Evolutionary conservation across 2,797 vertebrate species (phyloP).

Genomic region (Sebastes steindachneri): DNA sequence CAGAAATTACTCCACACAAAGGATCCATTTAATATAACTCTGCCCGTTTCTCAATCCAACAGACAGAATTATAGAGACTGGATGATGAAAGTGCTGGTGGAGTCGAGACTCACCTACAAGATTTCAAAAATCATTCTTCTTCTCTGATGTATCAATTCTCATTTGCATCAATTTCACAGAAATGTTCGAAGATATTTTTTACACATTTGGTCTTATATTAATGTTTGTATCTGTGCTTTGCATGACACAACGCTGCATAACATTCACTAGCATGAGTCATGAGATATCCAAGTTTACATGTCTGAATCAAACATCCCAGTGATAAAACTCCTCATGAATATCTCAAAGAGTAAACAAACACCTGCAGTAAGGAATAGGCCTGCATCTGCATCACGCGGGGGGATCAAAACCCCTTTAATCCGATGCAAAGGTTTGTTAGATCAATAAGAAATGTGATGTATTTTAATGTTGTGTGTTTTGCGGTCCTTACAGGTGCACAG

Average conservation of each 20-base stretch:
- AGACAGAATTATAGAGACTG: slow-evolving; percentile 58
- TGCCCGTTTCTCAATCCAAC: slow-evolving; percentile 63
- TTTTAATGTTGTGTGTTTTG: slow-evolving; percentile 53
- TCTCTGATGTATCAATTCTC: slow-evolving; percentile 62
- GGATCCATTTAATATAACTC: slow-evolving; percentile 67
- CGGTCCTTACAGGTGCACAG: slow-evolving; percentile 28
- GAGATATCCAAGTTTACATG: slow-evolving; percentile 1
- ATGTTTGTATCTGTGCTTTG: slow-evolving; percentile 16
- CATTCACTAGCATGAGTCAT: background rate
- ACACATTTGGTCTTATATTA: slow-evolving; percentile 17
- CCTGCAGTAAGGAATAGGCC: slow-evolving; percentile 4
- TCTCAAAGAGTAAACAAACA: slow-evolving; percentile 13
- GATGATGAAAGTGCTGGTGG: slow-evolving; percentile 49
- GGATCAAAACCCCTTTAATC: slow-evolving; percentile 27
- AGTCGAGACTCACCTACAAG: slow-evolving; percentile 56
- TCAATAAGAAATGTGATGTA: slow-evolving; percentile 40
- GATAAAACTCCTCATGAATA: slow-evolving; percentile 9
- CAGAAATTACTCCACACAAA: slow-evolving; percentile 73
- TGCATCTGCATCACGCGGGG: slow-evolving; percentile 11
- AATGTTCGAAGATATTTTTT: slow-evolving; percentile 15
- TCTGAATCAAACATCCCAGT: slow-evolving; percentile 13
- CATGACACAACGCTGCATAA: background rate
- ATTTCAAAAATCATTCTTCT: slow-evolving; percentile 53
- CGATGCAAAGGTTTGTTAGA: slow-evolving; percentile 14
- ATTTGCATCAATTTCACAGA: slow-evolving; percentile 64